Evolutionary conservation across 64 coral and sea anemone genomes (phyloP), one percentile per base, ranked within the genome.

Genomic region (Catalaphyllia jardinei): DNA sequence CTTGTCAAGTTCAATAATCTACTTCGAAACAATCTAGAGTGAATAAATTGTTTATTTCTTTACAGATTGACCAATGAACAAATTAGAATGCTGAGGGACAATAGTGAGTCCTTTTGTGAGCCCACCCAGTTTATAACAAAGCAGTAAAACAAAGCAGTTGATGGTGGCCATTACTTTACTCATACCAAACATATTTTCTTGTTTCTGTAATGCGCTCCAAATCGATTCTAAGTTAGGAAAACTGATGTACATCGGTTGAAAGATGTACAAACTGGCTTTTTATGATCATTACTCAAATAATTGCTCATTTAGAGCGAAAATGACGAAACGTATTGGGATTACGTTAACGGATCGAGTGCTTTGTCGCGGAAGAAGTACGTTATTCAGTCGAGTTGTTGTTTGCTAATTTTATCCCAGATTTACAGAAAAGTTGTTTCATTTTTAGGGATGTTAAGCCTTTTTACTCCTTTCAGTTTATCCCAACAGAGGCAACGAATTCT

Each of bases 141-240:
- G 60, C 62, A 50, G 19, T 18, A 24, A 38, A 49, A 18, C 65
- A 67, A 49, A 38, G 17, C 11, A 29, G 31, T 27, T 69, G 22
- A 69, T n/a, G 65, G 22, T 69, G 20, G 65, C 65, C 15, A 29
- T 29, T 28, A 42, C 62, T 39, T 51, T 39, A 22, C 11, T 71
- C 81, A 51, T 85, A 24, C 79, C 59, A 39, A 10, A 60, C 79
- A 83, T 83, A 83, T 20, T 83, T 83, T 71, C 0, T 38, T 52
- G 35, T 29, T 50, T 63, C 9, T 71, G 81, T 50, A 71, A 38
- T 38, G 55, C 55, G 77, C 77, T 28, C 57, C 25, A 27, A 28
- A 28, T 9, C 77, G 52, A 15, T 60, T 52, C n/a, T 67, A 14
- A 18, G 28, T 19, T 61, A 20, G 9, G 7, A 80, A 80, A 60